Base-by-base conservation (phyloP, 1,140 invertebrate species). In the Carcinoscorpius rotundicauda region DNA sequence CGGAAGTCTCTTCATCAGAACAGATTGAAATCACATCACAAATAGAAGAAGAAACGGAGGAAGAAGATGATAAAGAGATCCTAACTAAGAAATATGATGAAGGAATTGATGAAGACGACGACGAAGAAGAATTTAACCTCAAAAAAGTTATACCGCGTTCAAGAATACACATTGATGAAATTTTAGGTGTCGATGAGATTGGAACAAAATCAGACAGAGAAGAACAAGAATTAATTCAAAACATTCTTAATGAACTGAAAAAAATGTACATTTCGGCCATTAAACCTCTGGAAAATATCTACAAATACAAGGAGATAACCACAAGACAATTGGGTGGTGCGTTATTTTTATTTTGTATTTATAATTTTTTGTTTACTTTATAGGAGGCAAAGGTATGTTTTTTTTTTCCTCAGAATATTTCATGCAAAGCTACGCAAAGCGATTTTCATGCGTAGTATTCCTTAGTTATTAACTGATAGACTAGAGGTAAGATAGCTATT, bases 291-390 rank as follows among this genome's bases (percentile, higher is more conserved):
- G 93, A 96, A 80, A 83, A 81, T 6, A 76, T 92, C 11, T 96
- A 93, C 76, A 95, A 93, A 76, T 96, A 94, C 73, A 83, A 89
- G 72, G 91, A 95, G 75, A 82, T 96, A 56, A 94, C 91, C 73
- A 93, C 93, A 73, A 82, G 92, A 68, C 49, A 64, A 65, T n/a
- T 68, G 52, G 66, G 66, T 65, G 65, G 65, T 65, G 29, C 57
- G 29, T 29, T 29, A 29, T 29, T 29, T 29, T 29, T 29, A 29
- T 29, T 29, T 29, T 29, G n/a, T 51, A 4, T 51, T 3, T 8
- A 9, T 48, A 52, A 49, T 62, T 49, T 51, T 60, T 29, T 29
- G 29, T 29, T 29, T 29, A 29, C 2, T 29, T 29, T 29, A 29
- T 29, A 29, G 29, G 29, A 29, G 2, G 48, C 10, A 60, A 29